These are phyloP conservation scores for Vombatus ursinus DNA, from an alignment of 2,113 vertebrate species.

Conservation along the genomic window DNA sequence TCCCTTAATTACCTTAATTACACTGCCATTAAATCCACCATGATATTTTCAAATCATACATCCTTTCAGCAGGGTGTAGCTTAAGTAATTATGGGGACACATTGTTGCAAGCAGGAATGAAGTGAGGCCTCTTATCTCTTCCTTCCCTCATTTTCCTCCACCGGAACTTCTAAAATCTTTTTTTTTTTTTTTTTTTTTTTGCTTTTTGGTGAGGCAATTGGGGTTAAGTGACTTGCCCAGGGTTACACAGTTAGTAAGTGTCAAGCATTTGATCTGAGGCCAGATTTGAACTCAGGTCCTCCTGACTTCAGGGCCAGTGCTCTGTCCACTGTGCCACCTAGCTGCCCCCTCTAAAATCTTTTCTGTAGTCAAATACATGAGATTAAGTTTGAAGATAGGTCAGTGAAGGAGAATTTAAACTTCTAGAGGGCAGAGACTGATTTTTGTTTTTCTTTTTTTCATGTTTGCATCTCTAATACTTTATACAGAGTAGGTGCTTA, in stretches of 20 bases:
- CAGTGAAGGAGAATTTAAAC: neutral
- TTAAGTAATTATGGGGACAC: neutral
- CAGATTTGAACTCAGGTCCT: too few relatives aligned
- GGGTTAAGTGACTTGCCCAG: too few relatives aligned
- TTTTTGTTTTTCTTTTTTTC: neutral
- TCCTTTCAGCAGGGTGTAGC: neutral
- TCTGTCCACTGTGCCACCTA: too few relatives aligned
- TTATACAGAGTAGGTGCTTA: neutral
- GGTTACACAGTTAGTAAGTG: too few relatives aligned
- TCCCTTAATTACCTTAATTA: neutral
- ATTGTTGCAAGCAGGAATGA: neutral
- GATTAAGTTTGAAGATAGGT: neutral
- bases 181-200: too few relatives aligned
- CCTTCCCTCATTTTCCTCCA: neutral
- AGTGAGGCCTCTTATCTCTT: neutral
- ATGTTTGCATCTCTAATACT: neutral
- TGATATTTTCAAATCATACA: neutral
- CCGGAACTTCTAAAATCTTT: neutral
- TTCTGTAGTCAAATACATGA: neutral
- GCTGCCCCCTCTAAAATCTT: too few relatives aligned
- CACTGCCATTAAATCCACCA: neutral
- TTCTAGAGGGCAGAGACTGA: neutral
- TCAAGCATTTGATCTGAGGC: too few relatives aligned
- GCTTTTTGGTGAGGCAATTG: too few relatives aligned
- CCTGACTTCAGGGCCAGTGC: too few relatives aligned